Base-by-base conservation (phyloP, 2,113 vertebrate genomes). In the Lucifuga dentata region DNA sequence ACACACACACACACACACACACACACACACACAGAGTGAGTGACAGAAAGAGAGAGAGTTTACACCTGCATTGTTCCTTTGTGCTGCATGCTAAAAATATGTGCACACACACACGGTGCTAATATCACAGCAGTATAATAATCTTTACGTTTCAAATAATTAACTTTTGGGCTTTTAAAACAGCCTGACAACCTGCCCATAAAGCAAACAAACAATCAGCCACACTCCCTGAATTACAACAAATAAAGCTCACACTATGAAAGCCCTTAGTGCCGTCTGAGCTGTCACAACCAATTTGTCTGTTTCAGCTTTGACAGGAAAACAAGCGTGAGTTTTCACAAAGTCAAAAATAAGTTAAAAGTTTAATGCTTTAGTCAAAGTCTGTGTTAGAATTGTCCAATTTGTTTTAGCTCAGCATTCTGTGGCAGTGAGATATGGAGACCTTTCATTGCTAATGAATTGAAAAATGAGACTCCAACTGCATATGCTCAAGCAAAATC, bases 401-500 rank as follows among this genome's bases (percentile, higher is more conserved):
- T 62, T 56, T 46, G 11, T 12, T 49, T 48, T 32, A 44, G 3
- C 53, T 6, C 55, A 51, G 65, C 61, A 23, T 50, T 46, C 52
- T 17, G 29, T 49, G 49, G 23, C 59, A 26, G 8, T 73, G 73
- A 68, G 17, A 68, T 56, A 46, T 56, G 15, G 11, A 44, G 17
- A 20, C 41, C 12, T 36, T 51, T 52, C 17, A 38, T 13, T 26
- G 21, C 19, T 68, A 41, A 64, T 68, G 23, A 76, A 52, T 43
- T 60, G 36, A 71, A 60, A 82, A 75, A 78, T 51, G 36, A 19
- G 59, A 61, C 44, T n/a, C 0, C 11, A 15, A 29, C 1, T 26
- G 16, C 26, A 7, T 16, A 24, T 12, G 19, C 68, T 66, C 41
- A 66, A 57, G n/a, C 20, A 46, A 40, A 69, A 48, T 9, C 2